A percentile compares a stretch with the other conserved stretches of the same genome.
Conservation (phyloP, 2,113 vertebrate species). For the Tragelaphus scriptus region DNA sequence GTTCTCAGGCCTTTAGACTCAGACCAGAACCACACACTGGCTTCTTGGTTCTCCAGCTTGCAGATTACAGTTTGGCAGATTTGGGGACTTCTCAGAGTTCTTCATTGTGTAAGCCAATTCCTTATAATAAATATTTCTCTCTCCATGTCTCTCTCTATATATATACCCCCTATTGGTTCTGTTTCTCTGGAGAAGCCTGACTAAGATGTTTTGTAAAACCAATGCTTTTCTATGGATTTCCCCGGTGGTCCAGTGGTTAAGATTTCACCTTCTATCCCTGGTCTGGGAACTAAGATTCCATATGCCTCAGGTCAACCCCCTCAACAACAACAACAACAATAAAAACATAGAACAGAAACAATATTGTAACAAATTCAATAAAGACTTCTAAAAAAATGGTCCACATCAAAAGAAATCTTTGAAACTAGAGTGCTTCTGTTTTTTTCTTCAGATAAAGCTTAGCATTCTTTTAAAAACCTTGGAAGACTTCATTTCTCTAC, state of each 20-base stretch:
- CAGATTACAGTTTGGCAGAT: neutral
- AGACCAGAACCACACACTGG: neutral
- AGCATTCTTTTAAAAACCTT: neutral
- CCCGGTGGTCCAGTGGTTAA: neutral
- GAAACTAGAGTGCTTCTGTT: neutral
- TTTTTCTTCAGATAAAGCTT: conserved; percentile 5
- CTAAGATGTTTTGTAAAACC: neutral
- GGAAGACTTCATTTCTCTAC: neutral
- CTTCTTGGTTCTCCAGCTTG: neutral
- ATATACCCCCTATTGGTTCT: neutral
- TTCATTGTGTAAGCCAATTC: neutral
- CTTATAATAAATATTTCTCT: neutral
- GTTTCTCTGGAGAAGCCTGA: neutral
- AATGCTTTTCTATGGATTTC: neutral
- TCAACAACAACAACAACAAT: accelerated
- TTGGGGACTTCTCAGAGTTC: neutral
- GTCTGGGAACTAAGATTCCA: neutral
- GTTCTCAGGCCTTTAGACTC: neutral
- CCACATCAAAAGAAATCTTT: neutral
- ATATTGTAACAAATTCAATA: neutral
- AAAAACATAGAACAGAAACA: neutral
- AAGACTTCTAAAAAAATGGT: neutral
- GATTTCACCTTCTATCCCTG: neutral
- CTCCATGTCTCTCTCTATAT: neutral
- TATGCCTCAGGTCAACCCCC: neutral